A percentile compares a stretch with the other conserved stretches of the same genome.
Conservation (phyloP, 2,888 invertebrate genomes). For the Scaptomyza parva region DNA sequence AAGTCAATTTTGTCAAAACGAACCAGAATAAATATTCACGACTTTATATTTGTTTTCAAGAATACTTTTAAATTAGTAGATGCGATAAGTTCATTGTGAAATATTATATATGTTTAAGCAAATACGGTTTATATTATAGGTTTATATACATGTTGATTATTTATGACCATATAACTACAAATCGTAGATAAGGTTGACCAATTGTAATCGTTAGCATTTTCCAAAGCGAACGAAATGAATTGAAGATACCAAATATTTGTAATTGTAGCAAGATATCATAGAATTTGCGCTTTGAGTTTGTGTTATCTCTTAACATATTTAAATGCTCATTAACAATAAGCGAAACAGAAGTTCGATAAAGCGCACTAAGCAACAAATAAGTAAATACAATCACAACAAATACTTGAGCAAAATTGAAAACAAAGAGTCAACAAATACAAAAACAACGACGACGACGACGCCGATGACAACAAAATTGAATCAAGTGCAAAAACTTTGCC, state of each 20-base stretch:
- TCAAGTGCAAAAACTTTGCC: slow-evolving; percentile 76
- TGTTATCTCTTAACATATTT: slow-evolving; percentile 64
- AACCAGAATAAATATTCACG: slow-evolving; percentile 1
- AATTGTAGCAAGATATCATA: background rate
- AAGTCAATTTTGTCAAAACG: slow-evolving; percentile 21
- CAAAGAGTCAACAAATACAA: slow-evolving; percentile 35
- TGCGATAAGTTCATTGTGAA: slow-evolving; percentile 10
- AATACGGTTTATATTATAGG: no score
- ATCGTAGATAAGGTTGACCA: slow-evolving; percentile 15
- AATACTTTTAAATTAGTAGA: slow-evolving; percentile 7
- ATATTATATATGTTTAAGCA: no score
- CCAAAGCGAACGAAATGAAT: slow-evolving; percentile 21
- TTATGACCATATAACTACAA: background rate
- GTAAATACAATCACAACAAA: slow-evolving; percentile 28
- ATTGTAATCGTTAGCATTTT: background rate
- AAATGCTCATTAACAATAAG: slow-evolving; percentile 56
- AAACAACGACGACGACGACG: slow-evolving; percentile 24
- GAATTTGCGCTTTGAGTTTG: slow-evolving; percentile 19
- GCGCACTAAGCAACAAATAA: slow-evolving; percentile 46
- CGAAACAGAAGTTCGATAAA: slow-evolving; percentile 66
- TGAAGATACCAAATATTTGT: slow-evolving; percentile 7
- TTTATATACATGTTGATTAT: background rate
- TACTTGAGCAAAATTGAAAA: slow-evolving; percentile 43
- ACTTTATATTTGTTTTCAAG: background rate
- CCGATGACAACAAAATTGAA: slow-evolving; percentile 67